These are phyloP conservation scores for Drosophila pallidifrons DNA, from an alignment of 1,140 invertebrate genomes.

Conservation along the genomic window DNA sequence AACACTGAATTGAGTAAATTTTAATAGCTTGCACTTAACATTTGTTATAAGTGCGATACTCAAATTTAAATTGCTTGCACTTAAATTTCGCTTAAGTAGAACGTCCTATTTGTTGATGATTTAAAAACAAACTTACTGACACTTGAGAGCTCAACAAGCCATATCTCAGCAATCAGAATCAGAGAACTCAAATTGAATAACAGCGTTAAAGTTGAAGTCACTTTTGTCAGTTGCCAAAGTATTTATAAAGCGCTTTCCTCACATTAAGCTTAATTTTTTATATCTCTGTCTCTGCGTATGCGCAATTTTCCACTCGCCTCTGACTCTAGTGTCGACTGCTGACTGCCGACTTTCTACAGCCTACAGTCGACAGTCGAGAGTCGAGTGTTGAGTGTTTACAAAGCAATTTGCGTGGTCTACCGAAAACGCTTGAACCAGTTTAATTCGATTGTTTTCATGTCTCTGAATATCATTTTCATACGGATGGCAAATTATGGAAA, in stretches of 20 bases:
- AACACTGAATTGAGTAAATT: no score
- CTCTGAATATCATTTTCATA: conserved; percentile 25
- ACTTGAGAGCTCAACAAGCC: conserved; percentile 18
- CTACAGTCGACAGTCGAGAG: conserved; percentile 8
- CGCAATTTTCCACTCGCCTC: conserved; percentile 59
- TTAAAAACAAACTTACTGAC: conserved; percentile 12
- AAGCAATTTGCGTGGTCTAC: conserved; percentile 64
- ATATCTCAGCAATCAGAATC: conserved; percentile 29
- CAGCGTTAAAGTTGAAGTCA: conserved; percentile 48
- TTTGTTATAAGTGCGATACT: not conserved
- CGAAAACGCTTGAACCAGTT: conserved; percentile 17
- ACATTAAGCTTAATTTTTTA: conserved; percentile 67
- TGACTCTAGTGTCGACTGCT: not conserved
- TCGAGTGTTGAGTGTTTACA: conserved; percentile 56
- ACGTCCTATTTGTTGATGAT: not conserved
- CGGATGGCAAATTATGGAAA: conserved; percentile 22
- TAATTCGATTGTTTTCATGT: conserved; percentile 40
- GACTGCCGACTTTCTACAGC: conserved; percentile 8
- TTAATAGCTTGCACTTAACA: not conserved
- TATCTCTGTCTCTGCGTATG: conserved; percentile 65
- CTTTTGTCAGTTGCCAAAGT: conserved; percentile 69
- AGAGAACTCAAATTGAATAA: conserved; percentile 68
- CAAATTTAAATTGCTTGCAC: not conserved
- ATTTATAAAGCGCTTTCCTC: conserved; percentile 70
- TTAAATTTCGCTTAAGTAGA: not conserved